Base-by-base conservation (phyloP, 2,888 invertebrate species). In the Leucophenga montana region DNA sequence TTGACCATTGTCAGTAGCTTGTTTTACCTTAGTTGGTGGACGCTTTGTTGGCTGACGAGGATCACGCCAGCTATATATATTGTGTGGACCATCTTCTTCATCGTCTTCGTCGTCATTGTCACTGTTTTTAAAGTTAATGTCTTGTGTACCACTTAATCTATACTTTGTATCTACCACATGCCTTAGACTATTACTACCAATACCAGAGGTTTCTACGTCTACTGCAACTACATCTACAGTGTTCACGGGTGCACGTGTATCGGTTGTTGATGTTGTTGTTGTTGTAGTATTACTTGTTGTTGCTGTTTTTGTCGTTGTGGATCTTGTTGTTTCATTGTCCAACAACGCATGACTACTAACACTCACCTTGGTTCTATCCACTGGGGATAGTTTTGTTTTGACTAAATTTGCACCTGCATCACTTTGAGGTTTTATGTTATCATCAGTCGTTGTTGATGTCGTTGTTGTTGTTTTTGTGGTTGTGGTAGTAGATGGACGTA, bases 291-390 rank as follows among this genome's bases (percentile, higher is more conserved):
- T 67, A 20, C 22, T 50, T 64, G 66, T 48, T 48, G 59, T 57
- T 59, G 68, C n/a, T 68, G 62, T 39, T 14, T 6, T 68, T 73
- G 67, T 69, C 73, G 74, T 73, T 77, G 71, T 56, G 76, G 61
- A 61, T 16, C 44, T 33, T 22, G 16, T 20, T 22, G 18, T 61
- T 39, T 64, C 20, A 64, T 64, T 64, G 22, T 64, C 22, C 62
- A 64, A 64, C 62, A 64, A 64, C 62, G 20, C 46, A 48, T 64
- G 39, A 48, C 62, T 64, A 64, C 62, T 64, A 22, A 9, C 46
- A 64, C 62, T 64, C 62, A 88, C 88, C 88, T 88, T 88, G 75
- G 80, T 82, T 71, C 80, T 81, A 75, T 85, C 81, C 78, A 77
- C 75, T 75, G 75, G 77, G 73, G 77, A 79, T 74, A 72, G 72